Evolutionary conservation across 2,888 invertebrate species (phyloP), one percentile per base, ranked within the genome.

Genomic region (Phasia obesa): DNA sequence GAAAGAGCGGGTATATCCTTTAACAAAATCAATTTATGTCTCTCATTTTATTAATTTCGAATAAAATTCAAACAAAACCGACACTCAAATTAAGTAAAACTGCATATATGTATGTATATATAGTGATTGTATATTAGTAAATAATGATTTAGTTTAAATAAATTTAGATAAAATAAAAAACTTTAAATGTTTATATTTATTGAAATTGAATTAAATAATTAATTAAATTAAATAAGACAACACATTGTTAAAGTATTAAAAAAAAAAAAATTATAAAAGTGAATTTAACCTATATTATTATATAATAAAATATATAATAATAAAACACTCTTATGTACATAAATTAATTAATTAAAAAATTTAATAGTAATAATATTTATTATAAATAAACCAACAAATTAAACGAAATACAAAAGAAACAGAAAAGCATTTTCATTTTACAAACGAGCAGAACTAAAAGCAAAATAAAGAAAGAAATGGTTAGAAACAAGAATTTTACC

Each of bases 321-420:
- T 60, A 21, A 75, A 42, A 23, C 19, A 15, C 23, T 38, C 23
- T 25, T 17, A 25, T 70, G 77, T 77, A 77, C n/a, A 76, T 65
- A 59, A 62, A 44, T 65, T 47, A 67, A 59, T 42, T 17, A 60
- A 65, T 27, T 15, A 27, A 64, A 59, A 70, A 59, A 35, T 35
- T 47, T n/a, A 77, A 57, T 57, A 70, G n/a, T 57, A 65, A 70
- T 47, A 59, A 76, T 79, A 83, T 79, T 83, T 83, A 83, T 83
- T 83, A 82, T 78, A 74, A 83, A 83, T 53, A 35, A 35, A 11
- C 2, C 35, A 83, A 67, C 25, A 80, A 74, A 69, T 53, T 67
- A 67, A 79, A 47, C 51, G 17, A 73, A 67, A 73, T 67, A 67
- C 23, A 70, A 65, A 51, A 65, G 42, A 49, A 27, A 42, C 51